Conservation (phyloP, 1,140 invertebrate species). For the Metaphire vulgaris region DNA sequence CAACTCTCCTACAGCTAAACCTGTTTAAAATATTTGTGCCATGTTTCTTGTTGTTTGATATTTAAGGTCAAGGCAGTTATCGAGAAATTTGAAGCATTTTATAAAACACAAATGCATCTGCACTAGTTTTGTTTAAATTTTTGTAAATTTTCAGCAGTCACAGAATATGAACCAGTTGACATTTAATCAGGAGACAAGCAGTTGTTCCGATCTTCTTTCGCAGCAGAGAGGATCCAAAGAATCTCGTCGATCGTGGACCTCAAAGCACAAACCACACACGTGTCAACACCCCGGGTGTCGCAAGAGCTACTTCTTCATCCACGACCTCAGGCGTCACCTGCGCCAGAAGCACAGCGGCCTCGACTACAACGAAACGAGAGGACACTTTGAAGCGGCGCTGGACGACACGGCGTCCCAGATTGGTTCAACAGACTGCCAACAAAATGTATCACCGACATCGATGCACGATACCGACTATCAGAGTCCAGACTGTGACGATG, state of each 20-base stretch:
- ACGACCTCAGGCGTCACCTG: slow-evolving; percentile 26
- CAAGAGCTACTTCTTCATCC: slow-evolving; percentile 27
- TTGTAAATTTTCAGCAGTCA: too few relatives aligned
- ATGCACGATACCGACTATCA: neutral
- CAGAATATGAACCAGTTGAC: too few relatives aligned
- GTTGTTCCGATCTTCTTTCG: neutral
- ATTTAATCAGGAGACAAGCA: neutral
- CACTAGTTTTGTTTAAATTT: too few relatives aligned
- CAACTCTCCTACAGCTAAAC: too few relatives aligned
- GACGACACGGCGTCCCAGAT: neutral
- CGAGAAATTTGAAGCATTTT: too few relatives aligned
- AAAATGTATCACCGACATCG: neutral
- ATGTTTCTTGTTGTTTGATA: too few relatives aligned
- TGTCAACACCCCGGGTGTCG: slow-evolving; percentile 21
- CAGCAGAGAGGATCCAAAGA: slow-evolving; percentile 5
- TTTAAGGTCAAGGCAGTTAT: too few relatives aligned
- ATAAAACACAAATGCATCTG: too few relatives aligned
- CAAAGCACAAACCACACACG: slow-evolving; percentile 22
- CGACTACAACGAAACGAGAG: neutral
- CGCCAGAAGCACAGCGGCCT: slow-evolving; percentile 25
- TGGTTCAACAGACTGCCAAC: neutral
- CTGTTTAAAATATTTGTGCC: too few relatives aligned
- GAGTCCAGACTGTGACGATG: neutral
- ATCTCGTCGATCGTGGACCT: slow-evolving; percentile 28
- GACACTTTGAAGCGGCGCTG: neutral